A percentile compares a stretch with the other conserved stretches of the same genome.
phyloP scores from a whole-genome alignment of 2,797 vertebrate genomes.

The Champsocephalus gunnari region DNA sequence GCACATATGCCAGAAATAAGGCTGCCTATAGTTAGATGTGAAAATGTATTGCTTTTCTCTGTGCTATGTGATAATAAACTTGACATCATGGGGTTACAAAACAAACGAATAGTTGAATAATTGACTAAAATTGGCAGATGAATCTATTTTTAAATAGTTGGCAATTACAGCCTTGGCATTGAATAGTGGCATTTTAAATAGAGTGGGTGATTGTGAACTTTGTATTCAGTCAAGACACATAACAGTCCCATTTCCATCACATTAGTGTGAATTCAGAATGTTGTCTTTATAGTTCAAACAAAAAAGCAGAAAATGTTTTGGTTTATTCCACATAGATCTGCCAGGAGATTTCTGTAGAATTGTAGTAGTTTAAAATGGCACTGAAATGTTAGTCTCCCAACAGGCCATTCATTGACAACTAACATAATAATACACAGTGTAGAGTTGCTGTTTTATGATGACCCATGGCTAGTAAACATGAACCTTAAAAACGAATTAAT shows the following conservation, averaged over 20 bases:
- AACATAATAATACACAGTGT: background rate
- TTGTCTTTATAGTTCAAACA: too few species aligned
- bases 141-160: background rate
- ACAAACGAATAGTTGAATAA: background rate
- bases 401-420: conserved; percentile 9
- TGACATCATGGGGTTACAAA: background rate
- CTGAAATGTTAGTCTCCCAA: background rate
- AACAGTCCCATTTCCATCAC: background rate
- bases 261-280: background rate
- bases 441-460: background rate
- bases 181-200: background rate
- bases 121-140: background rate
- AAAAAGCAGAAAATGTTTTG: background rate
- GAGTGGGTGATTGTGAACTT: background rate
- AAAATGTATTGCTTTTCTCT: background rate
- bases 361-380: background rate
- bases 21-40: background rate
- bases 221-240: background rate
- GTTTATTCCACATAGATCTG: background rate
- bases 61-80: background rate
- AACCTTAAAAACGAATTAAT: conserved; percentile 17
- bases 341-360: background rate
- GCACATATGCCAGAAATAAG: background rate
- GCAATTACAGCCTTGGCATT: background rate
- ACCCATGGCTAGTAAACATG: conserved; percentile 1